Evolutionary conservation across 2,888 invertebrate genomes (phyloP).

Genomic region (Diplolepis rosae): DNA sequence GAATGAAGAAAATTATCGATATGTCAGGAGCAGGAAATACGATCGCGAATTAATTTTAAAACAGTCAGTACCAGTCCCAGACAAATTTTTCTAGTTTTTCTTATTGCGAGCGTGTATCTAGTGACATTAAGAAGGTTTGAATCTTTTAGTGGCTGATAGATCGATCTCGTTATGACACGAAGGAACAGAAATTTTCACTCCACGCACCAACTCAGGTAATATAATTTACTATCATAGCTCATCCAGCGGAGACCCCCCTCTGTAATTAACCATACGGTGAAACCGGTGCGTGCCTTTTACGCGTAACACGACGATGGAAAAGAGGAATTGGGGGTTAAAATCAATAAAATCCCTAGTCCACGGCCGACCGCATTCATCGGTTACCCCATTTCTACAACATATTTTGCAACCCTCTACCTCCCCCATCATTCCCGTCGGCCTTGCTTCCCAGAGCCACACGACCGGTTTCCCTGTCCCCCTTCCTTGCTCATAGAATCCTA

Average conservation of each 20-base stretch:
- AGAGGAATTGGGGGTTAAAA: constrained; percentile 55
- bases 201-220: no score
- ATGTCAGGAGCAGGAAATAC: no score
- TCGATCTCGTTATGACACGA: no score
- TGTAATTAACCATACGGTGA: constrained; percentile 44
- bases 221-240: no score
- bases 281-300: constrained; percentile 47
- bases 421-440: constrained; percentile 37
- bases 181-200: no score
- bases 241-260: constrained; percentile 17
- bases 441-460: constrained; percentile 33
- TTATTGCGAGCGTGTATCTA: no score
- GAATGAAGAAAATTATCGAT: no score
- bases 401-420: constrained; percentile 63
- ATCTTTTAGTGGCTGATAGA: no score
- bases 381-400: constrained; percentile 69
- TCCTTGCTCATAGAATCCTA: constrained; percentile 40
- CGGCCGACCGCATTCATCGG: constrained; percentile 69
- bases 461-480: constrained; percentile 36
- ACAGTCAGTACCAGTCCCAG: no score
- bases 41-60: no score
- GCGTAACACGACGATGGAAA: constrained; percentile 37
- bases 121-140: no score
- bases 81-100: no score
- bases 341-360: constrained; percentile 71